Percentiles rank a stretch among this genome's conserved stretches.
phyloP scores from a whole-genome alignment of 1,140 invertebrate species.

The Orius laevigatus region DNA sequence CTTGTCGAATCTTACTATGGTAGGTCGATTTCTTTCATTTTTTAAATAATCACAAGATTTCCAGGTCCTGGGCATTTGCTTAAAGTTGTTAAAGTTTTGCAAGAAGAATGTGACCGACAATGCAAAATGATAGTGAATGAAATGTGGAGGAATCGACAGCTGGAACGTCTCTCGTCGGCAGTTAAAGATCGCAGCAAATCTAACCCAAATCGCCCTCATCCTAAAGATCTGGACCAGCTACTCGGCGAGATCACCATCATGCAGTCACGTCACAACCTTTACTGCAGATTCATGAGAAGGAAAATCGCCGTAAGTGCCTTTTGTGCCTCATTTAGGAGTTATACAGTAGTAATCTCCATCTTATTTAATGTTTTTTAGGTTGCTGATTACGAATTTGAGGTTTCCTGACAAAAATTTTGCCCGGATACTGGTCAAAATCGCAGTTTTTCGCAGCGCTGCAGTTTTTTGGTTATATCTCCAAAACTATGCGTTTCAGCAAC shows the following conservation, averaged over 20 bases:
- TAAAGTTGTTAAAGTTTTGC: conserved; percentile 51
- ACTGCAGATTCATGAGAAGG: conserved; percentile 52
- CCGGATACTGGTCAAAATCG: too few species aligned
- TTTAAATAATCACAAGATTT: conserved; percentile 1
- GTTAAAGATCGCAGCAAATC: conserved; percentile 36
- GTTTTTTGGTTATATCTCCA: too few species aligned
- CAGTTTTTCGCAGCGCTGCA: background rate
- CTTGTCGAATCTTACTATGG: conserved; percentile 91
- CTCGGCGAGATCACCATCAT: conserved; percentile 83
- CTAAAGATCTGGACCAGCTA: conserved; percentile 74
- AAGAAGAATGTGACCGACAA: conserved; percentile 75
- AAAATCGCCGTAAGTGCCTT: conserved; percentile 14
- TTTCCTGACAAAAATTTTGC: too few species aligned
- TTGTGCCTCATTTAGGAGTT: too few species aligned
- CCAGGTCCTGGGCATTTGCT: conserved; percentile 53
- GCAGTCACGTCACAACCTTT: conserved; percentile 78
- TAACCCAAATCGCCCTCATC: conserved; percentile 38
- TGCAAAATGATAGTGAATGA: conserved; percentile 50
- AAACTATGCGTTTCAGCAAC: too few species aligned
- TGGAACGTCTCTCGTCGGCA: conserved; percentile 46
- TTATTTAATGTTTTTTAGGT: conserved; percentile 1
- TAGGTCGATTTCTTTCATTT: conserved; percentile 15
- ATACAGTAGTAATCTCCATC: too few species aligned
- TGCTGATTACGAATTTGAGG: background rate
- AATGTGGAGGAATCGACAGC: conserved; percentile 56